Base-by-base conservation (phyloP, 2,888 invertebrate genomes). In the Melolontha melolontha region DNA sequence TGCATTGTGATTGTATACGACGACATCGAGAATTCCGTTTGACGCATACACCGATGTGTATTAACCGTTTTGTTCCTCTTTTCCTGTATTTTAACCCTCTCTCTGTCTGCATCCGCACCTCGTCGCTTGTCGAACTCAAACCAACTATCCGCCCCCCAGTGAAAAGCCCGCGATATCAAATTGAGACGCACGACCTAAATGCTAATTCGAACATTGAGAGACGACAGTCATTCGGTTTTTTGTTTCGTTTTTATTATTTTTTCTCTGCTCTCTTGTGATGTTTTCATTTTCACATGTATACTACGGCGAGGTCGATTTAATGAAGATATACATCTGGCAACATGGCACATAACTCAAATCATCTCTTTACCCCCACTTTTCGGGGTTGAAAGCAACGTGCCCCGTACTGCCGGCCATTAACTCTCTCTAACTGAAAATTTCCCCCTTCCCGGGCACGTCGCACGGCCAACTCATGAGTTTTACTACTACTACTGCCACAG, bases 1-100 rank as follows among this genome's bases (percentile, higher is more conserved):
- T 82, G 82, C 80, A 83, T 83, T 81, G 82, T 81, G 80, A 80
- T 81, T 82, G 82, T 82, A 82, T 82, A 82, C 80, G 81, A 80
- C 80, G 79, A 59, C 59, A 59, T 59, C 78, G 72, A 77, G 78
- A 79, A 79, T 78, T 78, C 79, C 77, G 79, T 78, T 77, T 80
- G 81, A 81, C 81, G 59, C 59, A 59, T 44, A 47, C 59, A 29
- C 47, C 59, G 59, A 59, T 59, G 47, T 59, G 59, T 59, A 59
- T 59, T 59, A 59, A 59, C 41, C 59, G 59, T 59, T 59, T 44
- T 44, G 59, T 29, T 47, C 22, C 41, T 54, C 34, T 34, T 34
- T 17, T 17, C 34, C 16, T 39, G 16, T 10, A 14, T 54, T 54
- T 54, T 39, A 54, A 34, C 27, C 29, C 44, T 44, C 12, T 47